phyloP scores from a whole-genome alignment of 2,888 invertebrate genomes.

The Heliconius erato region DNA sequence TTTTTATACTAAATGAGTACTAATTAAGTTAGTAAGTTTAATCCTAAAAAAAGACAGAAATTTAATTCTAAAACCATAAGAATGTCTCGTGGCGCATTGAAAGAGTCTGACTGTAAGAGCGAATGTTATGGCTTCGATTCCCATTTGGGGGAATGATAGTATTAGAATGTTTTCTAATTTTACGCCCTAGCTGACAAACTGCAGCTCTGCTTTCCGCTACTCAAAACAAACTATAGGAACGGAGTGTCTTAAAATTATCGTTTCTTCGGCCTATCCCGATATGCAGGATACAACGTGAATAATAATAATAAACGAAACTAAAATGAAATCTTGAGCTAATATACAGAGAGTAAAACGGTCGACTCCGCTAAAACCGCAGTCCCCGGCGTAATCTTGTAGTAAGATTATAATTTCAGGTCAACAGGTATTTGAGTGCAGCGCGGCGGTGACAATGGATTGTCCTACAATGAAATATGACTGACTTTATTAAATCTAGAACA shows the following conservation, averaged over 20 bases:
- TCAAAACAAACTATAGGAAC: not conserved
- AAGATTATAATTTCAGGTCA: slow-evolving; percentile 35
- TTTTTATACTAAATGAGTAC: too few species aligned
- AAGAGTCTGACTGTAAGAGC: not conserved
- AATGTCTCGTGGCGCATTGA: not conserved
- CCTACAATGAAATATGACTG: slow-evolving; percentile 17
- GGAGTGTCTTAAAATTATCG: not conserved
- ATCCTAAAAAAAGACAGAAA: too few species aligned
- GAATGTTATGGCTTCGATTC: not conserved
- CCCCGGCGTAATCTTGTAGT: slow-evolving; percentile 18
- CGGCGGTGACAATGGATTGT: slow-evolving; percentile 8
- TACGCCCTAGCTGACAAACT: not conserved
- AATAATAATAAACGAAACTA: not conserved
- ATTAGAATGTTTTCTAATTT: too few species aligned
- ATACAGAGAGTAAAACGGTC: not conserved
- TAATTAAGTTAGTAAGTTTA: too few species aligned
- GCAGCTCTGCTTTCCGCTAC: not conserved
- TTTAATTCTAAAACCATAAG: too few species aligned
- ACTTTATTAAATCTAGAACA: slow-evolving; percentile 3
- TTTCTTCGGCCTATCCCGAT: not conserved
- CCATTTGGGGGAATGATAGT: not conserved
- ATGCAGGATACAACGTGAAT: not conserved
- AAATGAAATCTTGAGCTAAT: not conserved
- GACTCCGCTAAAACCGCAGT: not conserved
- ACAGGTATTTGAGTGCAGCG: slow-evolving; percentile 25